A percentile compares a stretch with the other conserved stretches of the same genome.
These are phyloP conservation scores for Tokudaia muenninki DNA, from an alignment of 2,797 vertebrate genomes.

Conservation along the genomic window DNA sequence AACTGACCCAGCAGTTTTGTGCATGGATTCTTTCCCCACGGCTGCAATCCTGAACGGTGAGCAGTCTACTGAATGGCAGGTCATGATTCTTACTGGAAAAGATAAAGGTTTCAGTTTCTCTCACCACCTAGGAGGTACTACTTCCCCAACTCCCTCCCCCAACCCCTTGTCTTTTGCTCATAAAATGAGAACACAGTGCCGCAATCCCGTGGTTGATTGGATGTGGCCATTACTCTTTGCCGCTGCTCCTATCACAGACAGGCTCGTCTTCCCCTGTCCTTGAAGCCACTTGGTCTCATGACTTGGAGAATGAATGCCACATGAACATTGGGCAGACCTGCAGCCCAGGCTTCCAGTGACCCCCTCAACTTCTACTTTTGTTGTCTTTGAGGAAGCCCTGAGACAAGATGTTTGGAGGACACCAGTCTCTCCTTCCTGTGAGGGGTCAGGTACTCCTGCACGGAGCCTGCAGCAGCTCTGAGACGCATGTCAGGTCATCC, in stretches of 20 bases:
- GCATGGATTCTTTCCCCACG: background rate
- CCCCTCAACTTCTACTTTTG: background rate
- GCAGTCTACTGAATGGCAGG: background rate
- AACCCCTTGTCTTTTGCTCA: background rate
- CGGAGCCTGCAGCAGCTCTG: background rate
- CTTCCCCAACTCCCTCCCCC: background rate
- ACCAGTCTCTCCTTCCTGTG: background rate
- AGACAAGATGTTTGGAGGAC: fast-evolving
- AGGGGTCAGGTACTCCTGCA: background rate
- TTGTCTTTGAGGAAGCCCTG: background rate
- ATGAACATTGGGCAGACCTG: background rate
- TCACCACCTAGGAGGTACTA: background rate
- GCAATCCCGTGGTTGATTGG: conserved; percentile 1
- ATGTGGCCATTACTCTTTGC: background rate
- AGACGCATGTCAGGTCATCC: background rate
- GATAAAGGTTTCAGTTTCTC: background rate
- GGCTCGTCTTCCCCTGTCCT: conserved; percentile 34
- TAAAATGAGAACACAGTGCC: background rate
- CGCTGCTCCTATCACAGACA: background rate
- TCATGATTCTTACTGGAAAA: background rate
- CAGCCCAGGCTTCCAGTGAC: background rate
- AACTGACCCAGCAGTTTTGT: background rate
- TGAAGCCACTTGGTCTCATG: background rate
- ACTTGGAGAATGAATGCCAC: background rate
- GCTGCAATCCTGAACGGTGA: fast-evolving